Percentiles rank a stretch among this genome's conserved stretches.
phyloP scores from a whole-genome alignment of 2,888 invertebrate species.

The Mesoligia furuncula region DNA sequence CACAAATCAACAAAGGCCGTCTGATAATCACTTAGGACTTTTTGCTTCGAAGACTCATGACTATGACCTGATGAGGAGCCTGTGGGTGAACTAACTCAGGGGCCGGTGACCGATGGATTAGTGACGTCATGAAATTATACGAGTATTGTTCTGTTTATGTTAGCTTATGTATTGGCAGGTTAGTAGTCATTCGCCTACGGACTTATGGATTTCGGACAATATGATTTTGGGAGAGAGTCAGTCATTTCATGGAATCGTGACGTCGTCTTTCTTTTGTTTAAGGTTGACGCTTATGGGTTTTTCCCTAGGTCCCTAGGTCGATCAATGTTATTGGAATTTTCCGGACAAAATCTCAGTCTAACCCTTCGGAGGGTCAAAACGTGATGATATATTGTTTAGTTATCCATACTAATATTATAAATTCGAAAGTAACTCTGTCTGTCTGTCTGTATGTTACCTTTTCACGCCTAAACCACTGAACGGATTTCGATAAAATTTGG shows the following conservation, averaged over 20 bases:
- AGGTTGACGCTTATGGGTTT: background rate
- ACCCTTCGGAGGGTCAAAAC: background rate
- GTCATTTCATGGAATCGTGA: constrained; percentile 7
- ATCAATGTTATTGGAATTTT: background rate
- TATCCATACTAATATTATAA: too few species aligned
- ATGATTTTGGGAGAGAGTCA: constrained; percentile 24
- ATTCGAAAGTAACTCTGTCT: too few species aligned
- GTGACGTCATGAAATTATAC: constrained; percentile 60
- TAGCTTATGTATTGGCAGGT: constrained; percentile 38
- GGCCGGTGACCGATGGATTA: constrained; percentile 60
- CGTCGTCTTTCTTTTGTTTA: constrained; percentile 28
- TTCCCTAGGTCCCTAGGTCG: background rate
- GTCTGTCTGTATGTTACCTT: too few species aligned
- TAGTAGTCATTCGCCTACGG: constrained; percentile 24
- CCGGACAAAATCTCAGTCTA: background rate
- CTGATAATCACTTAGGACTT: constrained; percentile 30
- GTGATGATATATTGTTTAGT: background rate
- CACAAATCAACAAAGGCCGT: background rate
- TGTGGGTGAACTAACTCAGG: constrained; percentile 60
- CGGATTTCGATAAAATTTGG: too few species aligned
- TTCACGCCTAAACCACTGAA: too few species aligned
- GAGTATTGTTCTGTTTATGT: constrained; percentile 56
- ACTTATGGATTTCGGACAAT: background rate
- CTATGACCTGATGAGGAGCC: constrained; percentile 62
- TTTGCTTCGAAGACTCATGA: constrained; percentile 33